Percentiles rank a stretch among this genome's conserved stretches.
Evolutionary conservation across 2,888 invertebrate species (phyloP).

Genomic region (Lacanobia wlatinum): DNA sequence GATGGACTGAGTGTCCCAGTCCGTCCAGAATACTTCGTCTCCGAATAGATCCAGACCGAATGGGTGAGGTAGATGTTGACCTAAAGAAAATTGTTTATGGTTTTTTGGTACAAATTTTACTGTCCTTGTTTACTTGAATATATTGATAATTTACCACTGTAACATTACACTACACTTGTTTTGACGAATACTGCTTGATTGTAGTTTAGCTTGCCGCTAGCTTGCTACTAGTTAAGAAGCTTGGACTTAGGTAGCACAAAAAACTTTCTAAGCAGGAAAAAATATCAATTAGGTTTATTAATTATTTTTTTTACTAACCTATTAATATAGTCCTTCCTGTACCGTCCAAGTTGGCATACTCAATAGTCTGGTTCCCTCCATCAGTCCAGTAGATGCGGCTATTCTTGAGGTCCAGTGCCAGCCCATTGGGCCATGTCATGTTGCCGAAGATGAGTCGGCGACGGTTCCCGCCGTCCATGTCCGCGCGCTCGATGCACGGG

Average conservation of each 20-base stretch:
- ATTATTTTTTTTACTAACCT: constrained; percentile 71
- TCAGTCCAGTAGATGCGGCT: constrained; percentile 97
- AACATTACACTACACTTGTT: too few relatives aligned
- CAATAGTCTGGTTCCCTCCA: constrained; percentile 94
- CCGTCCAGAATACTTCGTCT: constrained; percentile 96
- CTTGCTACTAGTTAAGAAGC: too few relatives aligned
- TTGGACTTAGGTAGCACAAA: too few relatives aligned
- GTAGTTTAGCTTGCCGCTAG: too few relatives aligned
- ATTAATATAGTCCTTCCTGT: constrained; percentile 92
- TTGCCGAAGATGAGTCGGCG: constrained; percentile 92
- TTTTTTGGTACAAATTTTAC: too few relatives aligned
- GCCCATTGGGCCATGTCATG: constrained; percentile 96
- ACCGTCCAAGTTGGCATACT: constrained; percentile 95
- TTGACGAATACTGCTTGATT: too few relatives aligned
- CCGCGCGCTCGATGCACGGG: constrained; percentile 96
- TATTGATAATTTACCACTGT: too few relatives aligned
- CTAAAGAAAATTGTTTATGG: constrained; percentile 70
- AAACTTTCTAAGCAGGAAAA: too few relatives aligned
- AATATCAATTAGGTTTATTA: too few relatives aligned
- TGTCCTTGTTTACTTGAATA: too few relatives aligned
- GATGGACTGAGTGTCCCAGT: constrained; percentile 95
- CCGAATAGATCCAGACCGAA: constrained; percentile 95
- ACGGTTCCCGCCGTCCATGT: constrained; percentile 96
- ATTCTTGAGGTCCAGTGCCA: constrained; percentile 94
- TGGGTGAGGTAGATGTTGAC: constrained; percentile 93